Percentiles rank a stretch among this genome's conserved stretches.
Conservation (phyloP, 2,113 vertebrate species). For the Thomomys bottae region DNA sequence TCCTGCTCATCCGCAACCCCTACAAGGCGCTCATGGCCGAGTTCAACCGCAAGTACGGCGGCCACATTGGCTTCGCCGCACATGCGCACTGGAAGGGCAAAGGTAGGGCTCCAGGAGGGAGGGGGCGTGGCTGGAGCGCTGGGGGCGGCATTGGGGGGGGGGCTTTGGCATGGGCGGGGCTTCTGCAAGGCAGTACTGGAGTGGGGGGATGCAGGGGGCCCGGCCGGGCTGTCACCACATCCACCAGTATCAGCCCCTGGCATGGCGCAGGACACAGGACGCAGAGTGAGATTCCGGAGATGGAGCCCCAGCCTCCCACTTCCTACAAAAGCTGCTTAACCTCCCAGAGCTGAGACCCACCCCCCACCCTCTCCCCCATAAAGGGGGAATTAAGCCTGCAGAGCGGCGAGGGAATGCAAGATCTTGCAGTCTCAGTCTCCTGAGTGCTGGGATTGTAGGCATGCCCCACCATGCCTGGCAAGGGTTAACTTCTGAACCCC, state of each 20-base stretch:
- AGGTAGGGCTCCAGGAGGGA: constrained; percentile 82
- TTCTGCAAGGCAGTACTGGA: neutral
- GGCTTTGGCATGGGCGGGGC: fast-evolving
- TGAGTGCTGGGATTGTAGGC: no score
- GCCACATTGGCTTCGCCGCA: constrained; percentile 96
- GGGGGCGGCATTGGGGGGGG: fast-evolving
- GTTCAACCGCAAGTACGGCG: constrained; percentile 97
- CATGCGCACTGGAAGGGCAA: constrained; percentile 97
- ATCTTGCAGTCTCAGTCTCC: neutral
- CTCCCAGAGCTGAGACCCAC: neutral
- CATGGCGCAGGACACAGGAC: fast-evolving
- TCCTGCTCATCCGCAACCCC: constrained; percentile 96
- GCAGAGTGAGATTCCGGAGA: fast-evolving
- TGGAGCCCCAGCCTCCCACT: neutral
- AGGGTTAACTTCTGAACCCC: neutral
- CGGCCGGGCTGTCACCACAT: no score
- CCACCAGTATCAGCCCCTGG: fast-evolving
- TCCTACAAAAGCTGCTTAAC: neutral
- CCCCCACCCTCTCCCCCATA: neutral
- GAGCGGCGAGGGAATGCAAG: no score
- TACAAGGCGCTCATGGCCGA: constrained; percentile 99
- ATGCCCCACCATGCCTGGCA: neutral
- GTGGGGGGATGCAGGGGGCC: neutral
- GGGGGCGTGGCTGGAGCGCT: fast-evolving
- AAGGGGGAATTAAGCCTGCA: neutral